Base-by-base conservation (phyloP, 2,113 vertebrate genomes). In the Elaphurus davidianus region DNA sequence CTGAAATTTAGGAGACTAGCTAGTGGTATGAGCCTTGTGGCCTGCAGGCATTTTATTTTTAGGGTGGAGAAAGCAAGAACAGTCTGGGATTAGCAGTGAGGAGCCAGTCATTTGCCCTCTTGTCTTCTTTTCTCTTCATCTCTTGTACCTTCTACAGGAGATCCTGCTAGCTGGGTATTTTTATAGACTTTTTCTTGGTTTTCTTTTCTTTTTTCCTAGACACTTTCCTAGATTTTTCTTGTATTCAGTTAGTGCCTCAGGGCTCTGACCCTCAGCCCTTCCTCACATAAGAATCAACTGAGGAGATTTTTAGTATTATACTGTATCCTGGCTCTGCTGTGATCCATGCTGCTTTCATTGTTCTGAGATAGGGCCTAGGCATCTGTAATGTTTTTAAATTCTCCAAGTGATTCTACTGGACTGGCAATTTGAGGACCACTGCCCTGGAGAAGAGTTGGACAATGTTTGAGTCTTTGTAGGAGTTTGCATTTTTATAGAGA, bases 11-110 rank as follows among this genome's bases (percentile, higher is more conserved):
- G 28, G 36, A 62, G 76, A 12, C 45, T 21, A 21, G 33, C n/a
- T 30, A 55, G 81, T 25, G 4, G 0, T 10, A 3, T 23, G 25
- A 17, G 50, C 33, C 43, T 52, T 17, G 11, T 0, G 2, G 45
- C 45, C 12, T 7, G 60, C 91, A 74, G 10, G 33, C 17, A 8
- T 28, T 83, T 55, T 43, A 21, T 52, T 62, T 91, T 74, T 60
- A 71, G 45, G 57, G 13, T 3, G 40, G 50, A 36, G 45, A 28
- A 36, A 62, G 45, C 28, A 36, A 62, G 59, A 88, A n/a, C 10
- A 2, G 55, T 19, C 43, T 76, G 25, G 14, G 45, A 12, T 45
- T 43, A 36, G 62, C 45, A 28, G 45, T 25, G 57, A 74, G 30
- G 27, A 27, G 8, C 67, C 45, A 40, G 59, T 16, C 9, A 1